Percentiles rank a stretch among this genome's conserved stretches.
phyloP scores from a whole-genome alignment of 2,113 vertebrate species.

The Sinocyclocheilus anophthalmus region DNA sequence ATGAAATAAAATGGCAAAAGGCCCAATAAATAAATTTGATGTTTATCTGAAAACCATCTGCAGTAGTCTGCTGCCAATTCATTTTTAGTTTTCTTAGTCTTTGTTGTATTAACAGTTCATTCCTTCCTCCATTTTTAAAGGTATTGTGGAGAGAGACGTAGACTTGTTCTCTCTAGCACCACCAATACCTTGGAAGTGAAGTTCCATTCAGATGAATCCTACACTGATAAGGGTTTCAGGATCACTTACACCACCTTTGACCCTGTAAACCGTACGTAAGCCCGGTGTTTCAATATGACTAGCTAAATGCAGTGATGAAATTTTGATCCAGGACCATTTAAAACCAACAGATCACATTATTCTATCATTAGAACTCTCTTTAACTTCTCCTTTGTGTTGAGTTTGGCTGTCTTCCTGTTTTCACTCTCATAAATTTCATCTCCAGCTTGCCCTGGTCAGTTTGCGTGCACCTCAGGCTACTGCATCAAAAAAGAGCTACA shows the following conservation, averaged over 20 bases:
- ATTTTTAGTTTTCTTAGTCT: neutral
- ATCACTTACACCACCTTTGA: slow-evolving; percentile 70
- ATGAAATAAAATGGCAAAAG: neutral
- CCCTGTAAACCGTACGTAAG: slow-evolving; percentile 70
- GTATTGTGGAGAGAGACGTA: slow-evolving; percentile 74
- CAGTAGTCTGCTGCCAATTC: neutral
- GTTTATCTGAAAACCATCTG: neutral
- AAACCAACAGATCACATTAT: neutral
- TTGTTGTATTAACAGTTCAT: neutral
- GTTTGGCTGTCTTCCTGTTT: neutral
- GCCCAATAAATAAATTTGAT: neutral
- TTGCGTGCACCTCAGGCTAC: slow-evolving; percentile 68
- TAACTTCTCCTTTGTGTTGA: neutral
- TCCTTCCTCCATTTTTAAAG: slow-evolving; percentile 55
- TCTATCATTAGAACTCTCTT: neutral
- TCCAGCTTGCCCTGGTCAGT: slow-evolving; percentile 75
- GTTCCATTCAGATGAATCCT: slow-evolving; percentile 78
- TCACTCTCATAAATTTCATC: neutral
- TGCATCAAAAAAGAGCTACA: slow-evolving; percentile 67
- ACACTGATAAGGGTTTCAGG: slow-evolving; percentile 78
- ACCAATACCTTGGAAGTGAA: slow-evolving; percentile 60
- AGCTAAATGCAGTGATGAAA: neutral
- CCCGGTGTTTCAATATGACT: neutral
- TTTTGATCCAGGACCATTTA: neutral
- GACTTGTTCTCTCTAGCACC: slow-evolving; percentile 64